These are phyloP conservation scores for Hystrix cristata DNA, from an alignment of 2,113 vertebrate species.

Conservation along the genomic window DNA sequence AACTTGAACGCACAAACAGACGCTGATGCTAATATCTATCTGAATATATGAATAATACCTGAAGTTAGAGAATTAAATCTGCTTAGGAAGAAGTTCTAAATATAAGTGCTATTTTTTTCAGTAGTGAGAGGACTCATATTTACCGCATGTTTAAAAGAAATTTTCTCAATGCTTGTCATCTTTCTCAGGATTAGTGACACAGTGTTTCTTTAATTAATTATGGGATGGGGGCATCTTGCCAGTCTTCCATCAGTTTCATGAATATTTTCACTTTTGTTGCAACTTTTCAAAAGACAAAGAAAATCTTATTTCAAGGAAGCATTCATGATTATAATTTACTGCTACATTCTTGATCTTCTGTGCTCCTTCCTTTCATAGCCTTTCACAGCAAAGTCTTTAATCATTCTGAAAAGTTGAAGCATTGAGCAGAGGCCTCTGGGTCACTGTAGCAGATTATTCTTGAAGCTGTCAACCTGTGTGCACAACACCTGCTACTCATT, in stretches of 20 bases:
- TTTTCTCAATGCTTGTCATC: background rate
- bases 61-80: background rate
- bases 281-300: background rate
- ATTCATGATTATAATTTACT: conserved; percentile 4
- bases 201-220: background rate
- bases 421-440: background rate
- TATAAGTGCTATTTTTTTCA: background rate
- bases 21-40: background rate
- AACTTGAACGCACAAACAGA: background rate
- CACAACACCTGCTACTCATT: conserved; percentile 1
- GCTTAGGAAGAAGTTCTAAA: conserved; percentile 59
- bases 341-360: conserved; percentile 7
- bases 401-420: conserved; percentile 7
- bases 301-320: conserved; percentile 29
- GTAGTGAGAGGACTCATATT: background rate
- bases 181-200: conserved; percentile 1
- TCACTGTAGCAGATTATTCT: background rate
- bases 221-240: background rate
- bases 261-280: background rate
- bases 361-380: background rate
- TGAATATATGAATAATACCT: background rate
- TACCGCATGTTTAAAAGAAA: background rate
- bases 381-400: conserved; percentile 46
- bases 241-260: background rate
- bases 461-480: background rate